Evolutionary conservation across 2,113 vertebrate species (phyloP).

Genomic region (Pomatostomus ruficeps): DNA sequence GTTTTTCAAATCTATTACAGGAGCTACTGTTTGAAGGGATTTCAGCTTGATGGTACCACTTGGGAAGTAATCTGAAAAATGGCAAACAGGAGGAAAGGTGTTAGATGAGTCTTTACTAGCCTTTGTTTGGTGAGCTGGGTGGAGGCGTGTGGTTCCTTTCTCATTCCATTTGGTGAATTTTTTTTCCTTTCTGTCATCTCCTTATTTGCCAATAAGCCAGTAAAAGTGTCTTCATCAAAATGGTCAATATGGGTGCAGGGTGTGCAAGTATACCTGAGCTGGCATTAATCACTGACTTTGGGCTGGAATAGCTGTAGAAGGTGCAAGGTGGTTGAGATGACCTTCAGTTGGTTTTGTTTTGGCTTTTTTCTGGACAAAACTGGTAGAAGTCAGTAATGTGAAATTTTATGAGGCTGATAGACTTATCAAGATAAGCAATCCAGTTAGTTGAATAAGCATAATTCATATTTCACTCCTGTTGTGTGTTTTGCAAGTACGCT

Average conservation of each 20-base stretch:
- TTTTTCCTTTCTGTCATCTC: background rate
- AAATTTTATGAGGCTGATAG: background rate
- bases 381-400: background rate
- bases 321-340: background rate
- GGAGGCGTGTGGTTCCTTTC: background rate
- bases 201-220: background rate
- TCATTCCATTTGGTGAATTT: background rate
- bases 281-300: background rate
- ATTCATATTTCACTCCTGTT: background rate
- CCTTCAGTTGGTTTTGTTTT: background rate
- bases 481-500: background rate
- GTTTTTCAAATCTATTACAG: background rate
- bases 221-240: background rate
- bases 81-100: background rate
- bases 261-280: background rate
- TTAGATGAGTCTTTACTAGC: background rate
- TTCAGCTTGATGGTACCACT: background rate
- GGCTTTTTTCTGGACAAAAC: background rate
- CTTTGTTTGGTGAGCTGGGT: background rate
- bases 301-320: background rate
- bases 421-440: background rate
- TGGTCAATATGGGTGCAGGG: background rate
- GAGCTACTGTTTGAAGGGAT: background rate
- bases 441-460: background rate
- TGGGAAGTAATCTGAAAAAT: background rate